Evolutionary conservation across 2,888 invertebrate genomes (phyloP).

Genomic region (Drosophila atripex): DNA sequence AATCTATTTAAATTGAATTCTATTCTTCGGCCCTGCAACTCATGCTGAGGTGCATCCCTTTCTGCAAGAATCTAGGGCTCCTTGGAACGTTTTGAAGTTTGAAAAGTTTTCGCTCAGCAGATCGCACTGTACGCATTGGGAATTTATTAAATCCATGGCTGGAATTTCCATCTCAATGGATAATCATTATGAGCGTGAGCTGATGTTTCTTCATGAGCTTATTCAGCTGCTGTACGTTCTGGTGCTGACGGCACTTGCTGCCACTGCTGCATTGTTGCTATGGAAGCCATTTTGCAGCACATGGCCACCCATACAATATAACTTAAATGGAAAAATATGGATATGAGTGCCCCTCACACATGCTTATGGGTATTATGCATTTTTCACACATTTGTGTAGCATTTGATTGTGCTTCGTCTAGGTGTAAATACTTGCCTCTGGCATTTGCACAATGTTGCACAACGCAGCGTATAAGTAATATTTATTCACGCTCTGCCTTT

Average conservation of each 20-base stretch:
- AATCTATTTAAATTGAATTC: conserved; percentile 82
- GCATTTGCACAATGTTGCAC: conserved; percentile 64
- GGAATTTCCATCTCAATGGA: conserved; percentile 82
- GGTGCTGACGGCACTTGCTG: conserved; percentile 60
- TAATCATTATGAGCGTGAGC: conserved; percentile 77
- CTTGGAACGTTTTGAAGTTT: conserved; percentile 29
- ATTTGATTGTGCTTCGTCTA: conserved; percentile 70
- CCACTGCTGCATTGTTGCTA: conserved; percentile 47
- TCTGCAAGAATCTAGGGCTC: conserved; percentile 19
- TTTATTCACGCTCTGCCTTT: conserved; percentile 73
- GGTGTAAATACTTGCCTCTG: conserved; percentile 75
- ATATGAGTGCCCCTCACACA: conserved; percentile 34
- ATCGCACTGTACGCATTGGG: conserved; percentile 67
- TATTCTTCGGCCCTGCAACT: conserved; percentile 65
- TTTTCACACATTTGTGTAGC: conserved; percentile 68
- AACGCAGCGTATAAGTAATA: conserved; percentile 71
- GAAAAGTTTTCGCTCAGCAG: conserved; percentile 60
- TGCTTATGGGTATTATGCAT: conserved; percentile 68
- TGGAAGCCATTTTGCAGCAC: conserved; percentile 63
- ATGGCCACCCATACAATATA: conserved; percentile 8
- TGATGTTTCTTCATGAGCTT: conserved; percentile 18
- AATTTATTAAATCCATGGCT: conserved; percentile 77
- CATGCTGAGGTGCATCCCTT: conserved; percentile 60
- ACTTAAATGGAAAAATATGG: conserved; percentile 11
- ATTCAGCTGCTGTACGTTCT: conserved; percentile 14